Evolutionary conservation across 2,888 invertebrate species (phyloP).

Genomic region (Argyra leucocephala): DNA sequence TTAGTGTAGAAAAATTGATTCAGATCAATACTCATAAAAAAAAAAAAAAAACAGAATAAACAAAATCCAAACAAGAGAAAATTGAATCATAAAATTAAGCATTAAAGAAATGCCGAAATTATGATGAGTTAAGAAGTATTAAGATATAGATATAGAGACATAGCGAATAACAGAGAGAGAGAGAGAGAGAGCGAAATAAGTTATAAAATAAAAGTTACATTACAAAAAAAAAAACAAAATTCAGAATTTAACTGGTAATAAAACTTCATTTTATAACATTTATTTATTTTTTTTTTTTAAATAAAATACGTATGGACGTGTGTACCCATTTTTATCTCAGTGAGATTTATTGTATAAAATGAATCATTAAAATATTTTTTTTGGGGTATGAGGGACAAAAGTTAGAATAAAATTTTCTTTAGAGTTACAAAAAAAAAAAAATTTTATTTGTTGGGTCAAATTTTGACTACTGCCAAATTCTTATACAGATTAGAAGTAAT

Average conservation of each 20-base stretch:
- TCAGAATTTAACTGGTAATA: constrained; percentile 3
- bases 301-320: too few relatives aligned
- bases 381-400: too few relatives aligned
- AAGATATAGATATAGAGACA: too few relatives aligned
- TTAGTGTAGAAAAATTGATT: background rate
- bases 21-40: background rate
- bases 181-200: too few relatives aligned
- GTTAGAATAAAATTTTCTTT: too few relatives aligned
- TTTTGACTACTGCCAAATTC: too few relatives aligned
- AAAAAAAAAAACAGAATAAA: background rate
- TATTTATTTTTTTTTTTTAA: background rate
- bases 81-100: background rate
- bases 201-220: too few relatives aligned
- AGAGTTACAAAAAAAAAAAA: too few relatives aligned
- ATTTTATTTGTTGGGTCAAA: too few relatives aligned
- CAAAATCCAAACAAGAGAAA: too few relatives aligned
- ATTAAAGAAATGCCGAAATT: background rate
- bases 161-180: too few relatives aligned
- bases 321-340: background rate
- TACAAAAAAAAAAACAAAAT: background rate
- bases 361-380: background rate
- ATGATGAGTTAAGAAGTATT: background rate
- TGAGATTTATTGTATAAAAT: background rate
- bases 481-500: too few relatives aligned
- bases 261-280: background rate